Base-by-base conservation (phyloP, 1,140 invertebrate genomes). In the Goniozus legneri region DNA sequence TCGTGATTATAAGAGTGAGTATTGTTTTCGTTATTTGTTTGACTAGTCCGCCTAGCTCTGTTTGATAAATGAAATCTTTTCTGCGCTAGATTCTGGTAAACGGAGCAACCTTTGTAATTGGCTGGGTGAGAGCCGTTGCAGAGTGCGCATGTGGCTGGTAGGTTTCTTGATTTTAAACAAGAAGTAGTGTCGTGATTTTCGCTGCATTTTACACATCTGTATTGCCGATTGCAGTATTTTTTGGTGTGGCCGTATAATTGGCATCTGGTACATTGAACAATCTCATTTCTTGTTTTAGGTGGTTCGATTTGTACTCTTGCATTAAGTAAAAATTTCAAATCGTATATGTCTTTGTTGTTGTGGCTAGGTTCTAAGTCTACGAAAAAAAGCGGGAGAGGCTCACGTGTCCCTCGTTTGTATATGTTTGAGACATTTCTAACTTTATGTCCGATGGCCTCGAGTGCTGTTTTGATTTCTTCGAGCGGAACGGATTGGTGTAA, bases 281-380 rank as follows among this genome's bases (percentile, higher is more conserved):
- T 60, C n/a, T 57, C 53, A 10, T 36, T 60, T 18, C 52, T 50
- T 41, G 53, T 57, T 13, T 38, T 49, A 3, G 65, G 62, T 8
- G 64, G 46, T 55, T 72, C 64, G 16, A 63, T 41, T 34, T 21
- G 55, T 12, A 72, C 50, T 40, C 59, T 54, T 3, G 43, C 54
- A 36, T 68, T 54, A 3, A 36, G 19, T 7, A 71, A 3, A 12
- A 54, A 13, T 38, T 65, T 52, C 6, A 67, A 38, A 8, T 67
- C 52, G 33, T 65, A 72, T 3, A 73, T 65, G 15, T 70, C 53
- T 48, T 61, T 58, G 38, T 73, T 73, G 8, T 67, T 72, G 6
- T 52, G 50, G 12, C 44, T 41, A 10, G 58, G 63, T 46, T 64
- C 52, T 21, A 73, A 20, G 39, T 71, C 62, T 8, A 71, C 44